Percentiles rank a stretch among this genome's conserved stretches.
Evolutionary conservation across 2,888 invertebrate species (phyloP).

Genomic region (Rhamphomyia laevipes): DNA sequence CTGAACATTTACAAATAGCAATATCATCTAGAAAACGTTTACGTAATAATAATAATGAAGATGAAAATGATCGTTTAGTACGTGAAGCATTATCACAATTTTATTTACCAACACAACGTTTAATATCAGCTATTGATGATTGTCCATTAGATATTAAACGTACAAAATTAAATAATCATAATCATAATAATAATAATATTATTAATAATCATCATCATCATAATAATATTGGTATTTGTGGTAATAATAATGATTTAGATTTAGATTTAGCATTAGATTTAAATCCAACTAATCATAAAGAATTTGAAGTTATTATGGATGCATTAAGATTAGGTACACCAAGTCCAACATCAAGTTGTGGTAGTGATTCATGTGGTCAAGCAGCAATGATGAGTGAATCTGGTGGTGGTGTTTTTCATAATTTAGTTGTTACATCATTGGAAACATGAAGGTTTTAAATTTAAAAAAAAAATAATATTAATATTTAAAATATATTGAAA

Average conservation of each 20-base stretch:
- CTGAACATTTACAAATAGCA: constrained; percentile 36
- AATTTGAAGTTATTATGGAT: constrained; percentile 39
- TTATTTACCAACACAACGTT: constrained; percentile 56
- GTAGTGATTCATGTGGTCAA: constrained; percentile 47
- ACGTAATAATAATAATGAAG: constrained; percentile 39
- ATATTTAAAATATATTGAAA: too few relatives aligned
- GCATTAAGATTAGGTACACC: constrained; percentile 35
- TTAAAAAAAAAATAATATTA: too few relatives aligned
- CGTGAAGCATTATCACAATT: constrained; percentile 60
- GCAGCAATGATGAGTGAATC: constrained; percentile 53
- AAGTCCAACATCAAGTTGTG: constrained; percentile 26
- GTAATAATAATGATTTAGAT: constrained; percentile 17
- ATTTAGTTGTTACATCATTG: constrained; percentile 36
- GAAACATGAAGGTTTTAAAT: constrained; percentile 38
- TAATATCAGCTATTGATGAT: constrained; percentile 56
- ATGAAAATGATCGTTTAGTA: constrained; percentile 53
- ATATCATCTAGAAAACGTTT: constrained; percentile 35
- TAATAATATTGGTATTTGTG: not conserved
- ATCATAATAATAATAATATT: not conserved
- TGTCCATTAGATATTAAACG: constrained; percentile 35
- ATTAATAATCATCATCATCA: not conserved
- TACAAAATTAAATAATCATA: constrained; percentile 2
- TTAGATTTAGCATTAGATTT: constrained; percentile 33
- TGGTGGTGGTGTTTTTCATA: constrained; percentile 30
- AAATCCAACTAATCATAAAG: constrained; percentile 37